Evolutionary conservation across 2,113 vertebrate species (phyloP), one percentile per base, ranked within the genome.

Genomic region (Sebastes fasciatus): DNA sequence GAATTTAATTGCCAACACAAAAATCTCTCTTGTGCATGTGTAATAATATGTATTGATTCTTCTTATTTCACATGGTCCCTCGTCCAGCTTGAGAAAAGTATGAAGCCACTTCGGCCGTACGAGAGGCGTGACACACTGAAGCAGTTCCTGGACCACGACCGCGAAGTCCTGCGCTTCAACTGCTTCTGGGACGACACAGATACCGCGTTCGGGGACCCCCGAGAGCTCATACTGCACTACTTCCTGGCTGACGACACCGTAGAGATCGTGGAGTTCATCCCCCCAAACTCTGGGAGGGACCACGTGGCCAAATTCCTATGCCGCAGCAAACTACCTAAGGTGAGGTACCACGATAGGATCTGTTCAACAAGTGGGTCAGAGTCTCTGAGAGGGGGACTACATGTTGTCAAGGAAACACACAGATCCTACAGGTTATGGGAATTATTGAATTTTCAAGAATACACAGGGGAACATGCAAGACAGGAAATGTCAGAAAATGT

Each of bases 311-410:
- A 94, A 60, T 98, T 99, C 87, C 96, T 99, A 51, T 91, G 77
- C 69, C 96, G 97, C 77, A 81, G 93, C 85, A 98, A 96, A 70
- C 93, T 99, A 64, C 98, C 97, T 11, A 99, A 98, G 97, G 98
- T 99, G 79, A 94, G 89, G 26, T 23, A 1, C 5, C 16, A 7
- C 0, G 1, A 14, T 11, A 8, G 10, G 0, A 65, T 48, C 42
- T 48, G 42, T 26, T 58, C 4, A 43, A 26, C 63, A 26, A 5
- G 45, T 16, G 4, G 46, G 23, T 21, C 17, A 17, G 8, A 19
- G 21, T 51, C 16, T n/a, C 52, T 6, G 34, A 69, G 19, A 52
- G 26, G n/a, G 14, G 17, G 19, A 1, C 17, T 4, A 21, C 46
- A 11, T 49, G 10, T 49, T 49, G 10, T 46, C 6, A 5, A 43